These are phyloP conservation scores for Oxyura jamaicensis DNA, from an alignment of 2,113 vertebrate genomes.

Conservation along the genomic window DNA sequence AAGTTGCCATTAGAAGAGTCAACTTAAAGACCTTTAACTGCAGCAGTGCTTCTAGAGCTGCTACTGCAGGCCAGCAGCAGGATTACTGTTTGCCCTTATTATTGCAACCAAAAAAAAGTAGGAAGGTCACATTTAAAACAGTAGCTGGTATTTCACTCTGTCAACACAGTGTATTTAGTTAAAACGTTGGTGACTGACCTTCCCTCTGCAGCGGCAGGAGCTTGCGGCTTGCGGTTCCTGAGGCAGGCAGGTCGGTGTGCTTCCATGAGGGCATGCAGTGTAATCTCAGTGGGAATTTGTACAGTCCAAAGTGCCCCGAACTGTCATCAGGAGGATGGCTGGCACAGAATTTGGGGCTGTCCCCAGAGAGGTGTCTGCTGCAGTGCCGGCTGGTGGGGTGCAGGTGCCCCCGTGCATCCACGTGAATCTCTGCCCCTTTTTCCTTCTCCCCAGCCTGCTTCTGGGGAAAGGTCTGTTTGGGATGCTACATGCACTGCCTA, in stretches of 20 bases:
- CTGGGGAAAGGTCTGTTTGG: background rate
- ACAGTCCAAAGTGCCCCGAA: fast-evolving
- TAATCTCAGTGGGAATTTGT: background rate
- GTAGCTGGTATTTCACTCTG: conserved; percentile 37
- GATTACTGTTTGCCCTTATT: background rate
- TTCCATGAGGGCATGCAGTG: fast-evolving
- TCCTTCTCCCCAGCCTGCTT: background rate
- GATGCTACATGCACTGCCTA: background rate
- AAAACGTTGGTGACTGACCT: background rate
- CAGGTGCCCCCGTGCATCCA: background rate
- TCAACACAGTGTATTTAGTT: conserved; percentile 9
- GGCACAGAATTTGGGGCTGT: background rate
- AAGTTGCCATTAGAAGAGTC: background rate
- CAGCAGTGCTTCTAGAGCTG: background rate
- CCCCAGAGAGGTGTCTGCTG: background rate
- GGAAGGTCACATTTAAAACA: conserved; percentile 47
- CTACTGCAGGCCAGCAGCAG: background rate
- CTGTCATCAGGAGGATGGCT: background rate
- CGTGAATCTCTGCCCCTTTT: background rate
- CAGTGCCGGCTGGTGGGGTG: background rate
- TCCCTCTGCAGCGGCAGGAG: background rate
- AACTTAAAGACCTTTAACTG: background rate
- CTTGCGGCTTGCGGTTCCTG: background rate
- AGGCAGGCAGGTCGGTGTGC: background rate
- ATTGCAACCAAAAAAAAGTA: conserved; percentile 38